Evolutionary conservation across 2,797 vertebrate species (phyloP), one percentile per base, ranked within the genome.

Genomic region (Mionectes olivaceus): DNA sequence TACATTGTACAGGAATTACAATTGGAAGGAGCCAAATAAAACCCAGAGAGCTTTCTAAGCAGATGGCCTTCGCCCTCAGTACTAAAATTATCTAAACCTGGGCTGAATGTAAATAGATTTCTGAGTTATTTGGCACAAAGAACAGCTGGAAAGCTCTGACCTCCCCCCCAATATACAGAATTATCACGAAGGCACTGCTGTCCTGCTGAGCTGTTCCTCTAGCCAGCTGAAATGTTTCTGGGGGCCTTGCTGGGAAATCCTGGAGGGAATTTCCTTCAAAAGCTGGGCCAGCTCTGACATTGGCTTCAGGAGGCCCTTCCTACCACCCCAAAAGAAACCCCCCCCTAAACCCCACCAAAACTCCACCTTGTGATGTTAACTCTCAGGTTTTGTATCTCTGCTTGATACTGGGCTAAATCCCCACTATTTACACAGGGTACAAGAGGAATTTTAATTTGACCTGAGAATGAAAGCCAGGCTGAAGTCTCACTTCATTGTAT

Each of bases 21-120:
- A 89, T 92, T 90, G 53, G 70, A 93, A 93, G 87, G 57, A 92
- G 78, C 64, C 93, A 94, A 78, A 67, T 78, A 69, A 91, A 91
- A 91, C 89, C 18, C 80, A 87, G 89, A 92, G 53, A 35, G 47
- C 57, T 81, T 67, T 90, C 71, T 87, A 56, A 65, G 33, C 60
- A 90, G 71, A 90, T 89, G 91, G 86, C 52, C 77, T 79, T 18
- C 60, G 8, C n/a, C 88, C 80, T 83, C 43, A n/a, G 44, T 56
- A 46, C 84, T 86, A 70, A 83, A 86, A 79, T 27, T 8, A 53
- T 28, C 64, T 67, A 53, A 90, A 88, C 47, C 35, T 56, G 76
- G 49, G 41, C 35, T 74, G 35, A 59, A 70, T 37, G 25, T 30
- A 75, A 64, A 85, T 27, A 64, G 27, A 53, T 80, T 17, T 33